Evolutionary conservation across 2,797 vertebrate species (phyloP).

Genomic region (Cyclura pinguis): DNA sequence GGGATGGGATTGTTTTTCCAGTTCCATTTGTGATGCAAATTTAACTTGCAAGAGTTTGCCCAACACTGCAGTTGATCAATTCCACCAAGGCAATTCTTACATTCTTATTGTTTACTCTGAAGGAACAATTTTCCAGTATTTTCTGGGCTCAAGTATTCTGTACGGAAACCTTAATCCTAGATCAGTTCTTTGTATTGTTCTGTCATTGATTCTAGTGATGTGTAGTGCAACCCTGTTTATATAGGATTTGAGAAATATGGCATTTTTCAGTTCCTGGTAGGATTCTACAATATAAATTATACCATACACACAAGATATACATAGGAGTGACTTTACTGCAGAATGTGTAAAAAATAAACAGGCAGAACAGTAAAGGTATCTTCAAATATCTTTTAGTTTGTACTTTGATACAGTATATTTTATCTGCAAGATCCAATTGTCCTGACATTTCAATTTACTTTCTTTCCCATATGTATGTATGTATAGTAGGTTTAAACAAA

Average conservation of each 20-base stretch:
- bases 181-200: not conserved
- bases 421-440: constrained; percentile 21
- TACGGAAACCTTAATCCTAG: not conserved
- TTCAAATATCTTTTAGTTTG: not conserved
- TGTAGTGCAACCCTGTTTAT: not conserved
- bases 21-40: not conserved
- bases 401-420: not conserved
- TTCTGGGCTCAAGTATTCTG: not conserved
- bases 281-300: not conserved
- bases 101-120: not conserved
- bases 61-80: not conserved
- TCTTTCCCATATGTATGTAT: constrained; percentile 11
- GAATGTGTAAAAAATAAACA: not conserved
- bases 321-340: not conserved
- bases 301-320: accelerated
- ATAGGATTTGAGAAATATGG: not conserved
- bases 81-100: not conserved
- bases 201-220: not conserved
- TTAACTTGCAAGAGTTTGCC: not conserved
- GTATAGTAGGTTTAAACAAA: constrained; percentile 37
- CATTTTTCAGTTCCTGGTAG: not conserved
- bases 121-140: not conserved
- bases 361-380: not conserved
- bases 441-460: constrained; percentile 56
- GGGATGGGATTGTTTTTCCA: not conserved